These are phyloP conservation scores for Drosophila heteroneura DNA, from an alignment of 2,888 invertebrate genomes.

Conservation along the genomic window DNA sequence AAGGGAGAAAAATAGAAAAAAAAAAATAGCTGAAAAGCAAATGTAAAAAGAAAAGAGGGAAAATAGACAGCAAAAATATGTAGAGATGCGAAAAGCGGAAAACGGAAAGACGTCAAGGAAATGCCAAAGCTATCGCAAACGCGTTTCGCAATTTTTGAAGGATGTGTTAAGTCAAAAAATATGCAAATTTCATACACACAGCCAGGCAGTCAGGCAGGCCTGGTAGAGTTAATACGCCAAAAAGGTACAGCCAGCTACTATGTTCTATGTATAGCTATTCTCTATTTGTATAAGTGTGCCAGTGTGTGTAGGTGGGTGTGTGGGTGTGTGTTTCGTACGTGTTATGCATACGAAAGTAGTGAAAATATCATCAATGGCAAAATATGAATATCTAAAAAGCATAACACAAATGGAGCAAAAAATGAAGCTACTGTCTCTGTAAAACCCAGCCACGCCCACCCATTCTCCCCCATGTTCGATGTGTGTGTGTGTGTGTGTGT, in stretches of 20 bases:
- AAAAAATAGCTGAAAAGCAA: not conserved
- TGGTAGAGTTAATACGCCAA: slow-evolving; percentile 61
- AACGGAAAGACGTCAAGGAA: slow-evolving; percentile 76
- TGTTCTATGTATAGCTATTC: slow-evolving; percentile 26
- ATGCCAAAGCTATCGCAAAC: slow-evolving; percentile 80
- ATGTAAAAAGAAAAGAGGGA: slow-evolving; percentile 6
- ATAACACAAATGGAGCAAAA: slow-evolving; percentile 71
- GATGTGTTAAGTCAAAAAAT: slow-evolving; percentile 81
- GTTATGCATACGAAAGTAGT: slow-evolving; percentile 80
- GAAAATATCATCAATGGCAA: slow-evolving; percentile 80
- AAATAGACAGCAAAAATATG: slow-evolving; percentile 43
- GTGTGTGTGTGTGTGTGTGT: slow-evolving; percentile 5
- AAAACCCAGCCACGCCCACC: not conserved
- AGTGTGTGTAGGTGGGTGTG: slow-evolving; percentile 24
- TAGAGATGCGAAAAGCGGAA: slow-evolving; percentile 45
- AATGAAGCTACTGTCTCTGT: slow-evolving; percentile 50
- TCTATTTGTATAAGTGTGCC: slow-evolving; percentile 30
- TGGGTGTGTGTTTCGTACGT: slow-evolving; percentile 62
- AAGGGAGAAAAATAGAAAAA: not conserved
- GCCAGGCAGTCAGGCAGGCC: slow-evolving; percentile 38
- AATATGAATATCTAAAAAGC: slow-evolving; percentile 81
- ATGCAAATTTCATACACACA: slow-evolving; percentile 66
- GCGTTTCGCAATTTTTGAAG: slow-evolving; percentile 80
- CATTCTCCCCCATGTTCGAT: not conserved
- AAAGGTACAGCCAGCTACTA: slow-evolving; percentile 45